Base-by-base conservation (phyloP, 1,140 invertebrate species). In the Bombus sibiricus region DNA sequence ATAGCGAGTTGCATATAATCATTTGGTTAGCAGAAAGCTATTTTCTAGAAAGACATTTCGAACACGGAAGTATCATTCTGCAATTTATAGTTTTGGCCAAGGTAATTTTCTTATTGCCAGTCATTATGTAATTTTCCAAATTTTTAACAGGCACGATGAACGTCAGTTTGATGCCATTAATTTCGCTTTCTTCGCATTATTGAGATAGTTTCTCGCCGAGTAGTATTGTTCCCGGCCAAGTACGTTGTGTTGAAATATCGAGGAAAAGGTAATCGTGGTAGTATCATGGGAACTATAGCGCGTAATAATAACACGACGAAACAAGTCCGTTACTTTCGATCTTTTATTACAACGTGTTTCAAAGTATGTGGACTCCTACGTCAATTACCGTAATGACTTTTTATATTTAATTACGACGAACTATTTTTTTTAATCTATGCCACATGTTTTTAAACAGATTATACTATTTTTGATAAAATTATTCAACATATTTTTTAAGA, bases 251-350 rank as follows among this genome's bases (percentile, higher is more conserved):
- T 12, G 78, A 81, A 81, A 81, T 28, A 37, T 71, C 66, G 43
- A 64, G 9, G 41, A 57, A 81, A 81, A 81, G 37, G 34, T 39
- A 80, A 59, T 81, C n/a, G 71, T 37, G 25, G 57, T 37, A 22
- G 59, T 87, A 88, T 64, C 85, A 79, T 88, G 85, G 47, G 74
- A 78, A 88, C 71, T 74, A 66, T 15, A 39, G 69, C 75, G 28
- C 34, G 75, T 76, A 76, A 76, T 76, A 76, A 37, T 62, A 76
- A 76, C 53, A 12, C 53, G 8, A 22, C 4, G 6, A 39, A 72
- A 59, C 12, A 76, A 37, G 39, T 39, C 34, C 13, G 13, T 37
- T 12, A 28, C 75, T 77, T 39, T 62, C 25, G 15, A 43, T 73
- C 15, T 72, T 43, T 72, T 43, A n/a, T 59, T 37, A 37, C 32